phyloP scores from a whole-genome alignment of 1,140 invertebrate species.

The Antheraea pernyi region DNA sequence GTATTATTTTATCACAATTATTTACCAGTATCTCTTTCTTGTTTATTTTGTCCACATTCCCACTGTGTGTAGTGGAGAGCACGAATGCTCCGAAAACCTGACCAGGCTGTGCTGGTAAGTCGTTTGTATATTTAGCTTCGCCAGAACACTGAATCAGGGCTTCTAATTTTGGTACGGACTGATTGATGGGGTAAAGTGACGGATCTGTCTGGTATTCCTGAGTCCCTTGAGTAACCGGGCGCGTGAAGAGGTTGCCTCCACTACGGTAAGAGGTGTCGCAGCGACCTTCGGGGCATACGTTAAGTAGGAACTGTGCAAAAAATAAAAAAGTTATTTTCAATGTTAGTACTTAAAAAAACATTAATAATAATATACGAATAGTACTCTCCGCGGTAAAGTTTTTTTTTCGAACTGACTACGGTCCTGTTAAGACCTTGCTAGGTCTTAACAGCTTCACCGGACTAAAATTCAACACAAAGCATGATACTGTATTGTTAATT shows the following conservation, averaged over 20 bases:
- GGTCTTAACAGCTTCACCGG: too few species aligned
- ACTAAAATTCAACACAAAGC: too few species aligned
- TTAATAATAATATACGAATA: too few species aligned
- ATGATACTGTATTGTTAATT: too few species aligned
- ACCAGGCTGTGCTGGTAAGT: constrained; percentile 78
- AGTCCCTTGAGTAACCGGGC: constrained; percentile 83
- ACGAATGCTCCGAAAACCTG: constrained; percentile 86
- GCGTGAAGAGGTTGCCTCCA: constrained; percentile 77
- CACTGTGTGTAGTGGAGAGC: constrained; percentile 76
- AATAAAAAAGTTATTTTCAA: neutral
- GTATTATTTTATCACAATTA: constrained; percentile 30
- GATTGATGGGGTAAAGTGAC: constrained; percentile 84
- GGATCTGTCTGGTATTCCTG: constrained; percentile 85
- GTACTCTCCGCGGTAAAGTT: too few species aligned
- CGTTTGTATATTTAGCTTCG: constrained; percentile 85
- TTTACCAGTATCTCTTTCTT: constrained; percentile 81
- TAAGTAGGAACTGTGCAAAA: constrained; percentile 76
- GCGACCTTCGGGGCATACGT: constrained; percentile 60
- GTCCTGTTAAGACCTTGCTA: too few species aligned
- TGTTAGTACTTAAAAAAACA: too few species aligned
- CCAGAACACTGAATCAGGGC: constrained; percentile 84
- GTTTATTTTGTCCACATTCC: constrained; percentile 80
- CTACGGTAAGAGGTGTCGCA: constrained; percentile 49
- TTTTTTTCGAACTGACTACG: too few species aligned
- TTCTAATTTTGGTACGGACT: constrained; percentile 87